Conservation (phyloP, 2,113 vertebrate species). For the Ornithorhynchus anatinus region DNA sequence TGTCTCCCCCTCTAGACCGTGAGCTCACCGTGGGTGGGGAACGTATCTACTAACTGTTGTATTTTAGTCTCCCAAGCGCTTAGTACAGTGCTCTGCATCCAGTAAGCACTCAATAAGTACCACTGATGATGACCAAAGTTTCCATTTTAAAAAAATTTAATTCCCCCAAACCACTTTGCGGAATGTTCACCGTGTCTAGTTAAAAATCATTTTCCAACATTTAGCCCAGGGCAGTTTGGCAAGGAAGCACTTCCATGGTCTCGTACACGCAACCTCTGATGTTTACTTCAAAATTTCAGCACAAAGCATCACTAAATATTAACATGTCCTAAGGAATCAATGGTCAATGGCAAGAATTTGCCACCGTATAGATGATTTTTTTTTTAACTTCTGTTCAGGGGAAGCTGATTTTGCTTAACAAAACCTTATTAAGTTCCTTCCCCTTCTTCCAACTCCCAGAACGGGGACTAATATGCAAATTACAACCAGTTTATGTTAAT, state of each 20-base stretch:
- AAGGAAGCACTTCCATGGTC: too few species aligned
- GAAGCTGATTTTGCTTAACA: slow-evolving; percentile 77
- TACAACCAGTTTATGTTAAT: slow-evolving; percentile 78
- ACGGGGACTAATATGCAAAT: slow-evolving; percentile 80
- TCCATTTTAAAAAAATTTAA: too few species aligned
- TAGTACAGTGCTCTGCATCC: too few species aligned
- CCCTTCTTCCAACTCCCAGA: slow-evolving; percentile 73
- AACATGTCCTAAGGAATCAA: slow-evolving; percentile 68
- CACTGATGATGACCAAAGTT: too few species aligned
- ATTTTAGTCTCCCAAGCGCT: too few species aligned
- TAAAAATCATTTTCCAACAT: slow-evolving; percentile 48
- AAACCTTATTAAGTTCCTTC: slow-evolving; percentile 77
- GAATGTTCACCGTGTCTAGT: too few species aligned
- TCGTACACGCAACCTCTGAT: slow-evolving; percentile 40
- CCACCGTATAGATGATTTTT: slow-evolving; percentile 81
- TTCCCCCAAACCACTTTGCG: too few species aligned
- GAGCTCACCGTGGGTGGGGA: too few species aligned
- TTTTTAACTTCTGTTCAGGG: slow-evolving; percentile 76
- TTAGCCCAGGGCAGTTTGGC: slow-evolving; percentile 30
- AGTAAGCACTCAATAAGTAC: too few species aligned
- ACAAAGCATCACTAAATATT: slow-evolving; percentile 64
- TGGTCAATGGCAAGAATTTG: slow-evolving; percentile 71
- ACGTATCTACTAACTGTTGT: too few species aligned
- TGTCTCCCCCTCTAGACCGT: too few species aligned
- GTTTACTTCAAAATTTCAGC: slow-evolving; percentile 57